Percentiles rank a stretch among this genome's conserved stretches.
Evolutionary conservation across 2,113 vertebrate genomes (phyloP).

Genomic region (Mola mola): DNA sequence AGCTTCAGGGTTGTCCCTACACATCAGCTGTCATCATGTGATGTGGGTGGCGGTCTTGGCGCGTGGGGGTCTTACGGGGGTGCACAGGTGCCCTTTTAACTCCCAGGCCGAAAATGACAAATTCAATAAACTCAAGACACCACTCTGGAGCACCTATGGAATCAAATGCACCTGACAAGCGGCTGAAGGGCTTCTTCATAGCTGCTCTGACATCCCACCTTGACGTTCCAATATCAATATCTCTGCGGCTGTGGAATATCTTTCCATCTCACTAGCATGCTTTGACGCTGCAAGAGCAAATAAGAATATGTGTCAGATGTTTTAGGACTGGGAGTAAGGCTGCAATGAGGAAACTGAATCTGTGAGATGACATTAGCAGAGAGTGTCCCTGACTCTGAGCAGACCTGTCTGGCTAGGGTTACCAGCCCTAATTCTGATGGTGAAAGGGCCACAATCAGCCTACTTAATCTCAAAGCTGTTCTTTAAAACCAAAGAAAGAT

Average conservation of each 20-base stretch:
- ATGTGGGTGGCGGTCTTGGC: slow-evolving; percentile 59
- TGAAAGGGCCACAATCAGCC: slow-evolving; percentile 86
- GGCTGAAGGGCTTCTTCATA: slow-evolving; percentile 74
- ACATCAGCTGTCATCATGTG: slow-evolving; percentile 74
- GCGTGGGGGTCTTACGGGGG: slow-evolving; percentile 52
- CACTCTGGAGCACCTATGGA: slow-evolving; percentile 64
- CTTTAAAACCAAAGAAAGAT: slow-evolving; percentile 86
- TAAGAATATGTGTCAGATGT: slow-evolving; percentile 71
- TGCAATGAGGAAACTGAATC: slow-evolving; percentile 91
- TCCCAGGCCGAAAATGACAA: slow-evolving; percentile 80
- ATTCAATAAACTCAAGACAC: slow-evolving; percentile 82
- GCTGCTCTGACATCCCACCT: slow-evolving; percentile 64
- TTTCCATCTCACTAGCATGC: slow-evolving; percentile 63
- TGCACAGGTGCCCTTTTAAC: slow-evolving; percentile 80
- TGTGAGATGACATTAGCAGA: slow-evolving; percentile 90
- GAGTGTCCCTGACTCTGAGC: slow-evolving; percentile 81
- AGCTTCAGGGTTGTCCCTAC: slow-evolving; percentile 64
- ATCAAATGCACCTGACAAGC: slow-evolving; percentile 77
- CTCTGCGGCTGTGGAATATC: slow-evolving; percentile 47
- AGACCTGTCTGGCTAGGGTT: slow-evolving; percentile 89
- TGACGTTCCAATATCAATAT: slow-evolving; percentile 71
- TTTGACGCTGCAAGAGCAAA: slow-evolving; percentile 76
- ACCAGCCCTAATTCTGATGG: slow-evolving; percentile 86
- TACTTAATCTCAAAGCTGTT: slow-evolving; percentile 85
- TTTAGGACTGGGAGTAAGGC: slow-evolving; percentile 83